phyloP scores from a whole-genome alignment of 2,797 vertebrate species.

The Myiothlypis coronata region DNA sequence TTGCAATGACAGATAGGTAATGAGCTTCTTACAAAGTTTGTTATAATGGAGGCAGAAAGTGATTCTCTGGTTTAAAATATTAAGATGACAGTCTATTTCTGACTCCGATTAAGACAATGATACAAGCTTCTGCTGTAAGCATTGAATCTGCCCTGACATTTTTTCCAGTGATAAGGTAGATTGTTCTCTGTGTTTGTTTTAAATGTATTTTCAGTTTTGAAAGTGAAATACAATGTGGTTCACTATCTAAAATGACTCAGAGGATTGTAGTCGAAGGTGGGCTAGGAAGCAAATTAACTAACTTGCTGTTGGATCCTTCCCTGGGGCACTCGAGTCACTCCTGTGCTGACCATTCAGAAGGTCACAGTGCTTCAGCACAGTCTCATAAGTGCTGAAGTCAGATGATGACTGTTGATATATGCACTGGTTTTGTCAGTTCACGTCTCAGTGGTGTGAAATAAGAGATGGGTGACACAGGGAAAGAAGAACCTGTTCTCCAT shows the following conservation, averaged over 20 bases:
- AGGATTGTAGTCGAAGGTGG: no score
- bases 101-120: not conserved
- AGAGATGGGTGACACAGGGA: not conserved
- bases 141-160: not conserved
- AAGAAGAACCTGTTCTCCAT: slow-evolving; percentile 26
- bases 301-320: not conserved
- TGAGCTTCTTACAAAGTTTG: not conserved
- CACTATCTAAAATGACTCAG: not conserved
- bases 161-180: not conserved
- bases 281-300: no score
- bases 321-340: fast-evolving
- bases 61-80: not conserved
- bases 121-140: not conserved
- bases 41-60: not conserved
- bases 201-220: not conserved
- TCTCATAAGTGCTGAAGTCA: not conserved
- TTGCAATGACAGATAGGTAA: not conserved
- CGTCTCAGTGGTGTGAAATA: slow-evolving; percentile 4
- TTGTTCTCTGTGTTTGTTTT: not conserved
- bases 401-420: not conserved
- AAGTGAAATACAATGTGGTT: not conserved
- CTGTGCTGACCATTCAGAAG: not conserved
- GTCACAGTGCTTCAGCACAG: not conserved
- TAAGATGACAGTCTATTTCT: not conserved
- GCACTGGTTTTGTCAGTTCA: slow-evolving; percentile 2